These are phyloP conservation scores for Drosophila melanica DNA, from an alignment of 1,140 invertebrate genomes.

Conservation along the genomic window DNA sequence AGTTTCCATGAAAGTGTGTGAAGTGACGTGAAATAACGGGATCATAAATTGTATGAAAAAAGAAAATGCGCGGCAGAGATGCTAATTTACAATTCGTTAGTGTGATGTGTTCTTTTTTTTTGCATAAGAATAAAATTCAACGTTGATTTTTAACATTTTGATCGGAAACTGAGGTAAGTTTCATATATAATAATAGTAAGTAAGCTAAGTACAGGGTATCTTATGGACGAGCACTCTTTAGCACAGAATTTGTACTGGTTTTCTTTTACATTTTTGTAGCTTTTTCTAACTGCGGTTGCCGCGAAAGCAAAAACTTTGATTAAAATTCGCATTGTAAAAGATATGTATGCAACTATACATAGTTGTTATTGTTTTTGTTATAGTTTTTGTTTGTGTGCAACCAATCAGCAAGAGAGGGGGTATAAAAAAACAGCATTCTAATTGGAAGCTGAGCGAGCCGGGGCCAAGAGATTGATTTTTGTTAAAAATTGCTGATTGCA, in stretches of 20 bases:
- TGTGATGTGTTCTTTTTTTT: too few species aligned
- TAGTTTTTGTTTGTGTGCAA: constrained; percentile 51
- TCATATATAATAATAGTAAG: neutral
- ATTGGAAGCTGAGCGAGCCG: constrained; percentile 53
- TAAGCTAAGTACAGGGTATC: constrained; percentile 11
- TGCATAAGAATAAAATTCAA: too few species aligned
- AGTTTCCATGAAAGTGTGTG: too few species aligned
- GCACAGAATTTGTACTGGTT: neutral
- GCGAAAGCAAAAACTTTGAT: constrained; percentile 65
- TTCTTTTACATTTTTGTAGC: constrained; percentile 8
- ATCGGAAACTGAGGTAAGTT: neutral
- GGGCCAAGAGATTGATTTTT: constrained; percentile 55
- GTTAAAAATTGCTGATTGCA: constrained; percentile 61
- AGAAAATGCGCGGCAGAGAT: too few species aligned
- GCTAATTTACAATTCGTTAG: too few species aligned
- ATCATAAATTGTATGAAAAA: too few species aligned
- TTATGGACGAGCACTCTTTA: neutral
- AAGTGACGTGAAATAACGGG: neutral
- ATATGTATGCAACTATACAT: constrained; percentile 52
- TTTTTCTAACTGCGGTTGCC: constrained; percentile 6
- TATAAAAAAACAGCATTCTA: constrained; percentile 45
- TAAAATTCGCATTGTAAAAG: constrained; percentile 72
- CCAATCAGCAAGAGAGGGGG: constrained; percentile 44
- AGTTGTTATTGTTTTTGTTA: constrained; percentile 34
- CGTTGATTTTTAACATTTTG: too few species aligned